Percentiles rank a stretch among this genome's conserved stretches.
Conservation (phyloP, 2,888 invertebrate species). For the Orchesellides sinensis region DNA sequence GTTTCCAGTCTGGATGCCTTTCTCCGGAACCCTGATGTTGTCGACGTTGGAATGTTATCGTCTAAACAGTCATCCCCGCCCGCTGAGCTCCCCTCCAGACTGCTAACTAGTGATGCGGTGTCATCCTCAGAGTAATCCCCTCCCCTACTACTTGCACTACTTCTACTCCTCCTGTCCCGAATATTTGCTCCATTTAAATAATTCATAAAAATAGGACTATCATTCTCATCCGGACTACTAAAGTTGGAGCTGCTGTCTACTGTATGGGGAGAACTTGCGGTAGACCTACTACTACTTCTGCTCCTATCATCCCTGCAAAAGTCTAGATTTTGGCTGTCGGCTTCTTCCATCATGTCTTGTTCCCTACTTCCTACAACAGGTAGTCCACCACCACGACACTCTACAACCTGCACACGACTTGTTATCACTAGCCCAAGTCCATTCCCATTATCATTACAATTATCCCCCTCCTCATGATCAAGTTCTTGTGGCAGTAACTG, state of each 20-base stretch:
- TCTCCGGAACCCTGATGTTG: conserved; percentile 53
- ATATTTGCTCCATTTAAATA: conserved; percentile 37
- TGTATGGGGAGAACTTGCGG: conserved; percentile 15
- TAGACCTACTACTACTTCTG: conserved; percentile 7
- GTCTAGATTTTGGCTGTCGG: conserved; percentile 54
- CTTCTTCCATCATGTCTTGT: conserved; percentile 38
- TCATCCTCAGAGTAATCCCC: conserved; percentile 38
- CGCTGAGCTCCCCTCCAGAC: conserved; percentile 34
- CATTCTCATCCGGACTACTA: conserved; percentile 39
- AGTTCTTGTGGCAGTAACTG: conserved; percentile 44
- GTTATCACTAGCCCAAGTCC: neutral
- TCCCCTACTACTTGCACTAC: conserved; percentile 11
- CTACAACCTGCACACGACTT: conserved; percentile 36
- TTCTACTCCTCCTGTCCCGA: neutral
- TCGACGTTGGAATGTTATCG: conserved; percentile 65
- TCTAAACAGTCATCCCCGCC: conserved; percentile 42
- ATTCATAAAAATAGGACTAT: conserved; percentile 31
- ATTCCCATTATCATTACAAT: neutral
- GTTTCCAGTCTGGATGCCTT: conserved; percentile 47
- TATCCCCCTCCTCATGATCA: neutral
- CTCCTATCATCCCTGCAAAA: conserved; percentile 11
- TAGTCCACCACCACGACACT: neutral
- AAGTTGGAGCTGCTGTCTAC: conserved; percentile 52
- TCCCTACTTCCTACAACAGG: conserved; percentile 22
- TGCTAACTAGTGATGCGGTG: conserved; percentile 10